These are phyloP conservation scores for Nesometra sesokonis DNA, from an alignment of 35 echinoderm and acorn worm genomes.

Conservation along the genomic window DNA sequence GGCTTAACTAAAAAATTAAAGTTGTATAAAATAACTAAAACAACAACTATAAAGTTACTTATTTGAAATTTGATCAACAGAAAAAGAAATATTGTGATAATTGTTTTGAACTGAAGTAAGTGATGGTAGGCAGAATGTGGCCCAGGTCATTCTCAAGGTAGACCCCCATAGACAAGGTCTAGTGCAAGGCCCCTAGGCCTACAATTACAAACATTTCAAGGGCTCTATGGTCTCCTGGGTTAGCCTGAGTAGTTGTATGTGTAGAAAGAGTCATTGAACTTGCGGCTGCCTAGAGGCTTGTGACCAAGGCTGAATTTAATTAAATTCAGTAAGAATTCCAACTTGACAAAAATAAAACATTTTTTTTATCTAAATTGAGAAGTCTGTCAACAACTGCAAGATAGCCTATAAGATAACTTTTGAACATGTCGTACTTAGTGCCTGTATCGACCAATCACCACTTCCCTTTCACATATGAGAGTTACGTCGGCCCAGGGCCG, in stretches of 20 bases:
- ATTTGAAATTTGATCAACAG: not conserved
- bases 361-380: not conserved
- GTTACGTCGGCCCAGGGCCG: too few species aligned
- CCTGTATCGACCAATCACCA: too few species aligned
- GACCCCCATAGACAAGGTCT: not conserved
- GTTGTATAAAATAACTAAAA: too few species aligned
- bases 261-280: not conserved
- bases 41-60: too few species aligned
- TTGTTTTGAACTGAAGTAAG: not conserved
- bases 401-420: not conserved
- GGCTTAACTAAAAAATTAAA: too few species aligned
- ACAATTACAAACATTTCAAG: too few species aligned
- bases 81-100: not conserved
- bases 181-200: too few species aligned
- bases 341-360: not conserved
- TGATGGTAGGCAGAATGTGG: not conserved
- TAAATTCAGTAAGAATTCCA: not conserved
- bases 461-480: too few species aligned
- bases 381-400: not conserved
- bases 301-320: not conserved
- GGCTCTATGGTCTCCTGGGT: not conserved
- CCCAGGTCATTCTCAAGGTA: not conserved
- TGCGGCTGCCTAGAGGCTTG: not conserved
- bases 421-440: not conserved
- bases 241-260: not conserved